Evolutionary conservation across 2,797 vertebrate species (phyloP), one percentile per base, ranked within the genome.

Genomic region (Pitangus sulphuratus): DNA sequence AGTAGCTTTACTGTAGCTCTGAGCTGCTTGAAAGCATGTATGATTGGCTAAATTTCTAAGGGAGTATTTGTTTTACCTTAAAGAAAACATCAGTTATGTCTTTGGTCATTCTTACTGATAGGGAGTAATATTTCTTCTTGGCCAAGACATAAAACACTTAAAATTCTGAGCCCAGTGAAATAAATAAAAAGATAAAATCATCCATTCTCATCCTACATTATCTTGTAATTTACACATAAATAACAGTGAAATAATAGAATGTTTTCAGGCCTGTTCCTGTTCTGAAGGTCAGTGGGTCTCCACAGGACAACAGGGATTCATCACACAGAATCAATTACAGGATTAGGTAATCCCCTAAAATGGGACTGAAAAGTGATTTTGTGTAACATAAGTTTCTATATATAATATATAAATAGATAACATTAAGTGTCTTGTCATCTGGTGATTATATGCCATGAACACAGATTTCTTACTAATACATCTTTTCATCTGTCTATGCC

Each of bases 191-290:
- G 85, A 87, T 71, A 90, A 91, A 96, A 97, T 95, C 71, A 91
- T 95, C 89, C 91, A 56, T 87, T 87, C 76, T 76, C 89, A 89
- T 91, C 84, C 95, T 87, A 87, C 45, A 91, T 96, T 97, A 90
- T 81, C 88, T 95, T 87, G 90, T 92, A 92, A 97, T 97, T 97
- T 95, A 93, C 94, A 93, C 96, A 86, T 96, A 97, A 98, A 95
- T 83, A 53, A 54, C n/a, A 97, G 80, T 58, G 35, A 90, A 97
- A 96, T 96, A 95, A 97, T 93, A 84, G 97, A 96, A 96, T 86
- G 90, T 96, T 97, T 97, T 97, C 84, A 88, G 88, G 57, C n/a
- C 74, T 53, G 30, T 62, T 88, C 71, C 62, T 82, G n/a, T 90
- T 84, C 56, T 88, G 83, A 94, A 95, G 84, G 91, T 94, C 89